Conservation (phyloP, 2,888 invertebrate genomes). For the Stenchaetothrips biformis region DNA sequence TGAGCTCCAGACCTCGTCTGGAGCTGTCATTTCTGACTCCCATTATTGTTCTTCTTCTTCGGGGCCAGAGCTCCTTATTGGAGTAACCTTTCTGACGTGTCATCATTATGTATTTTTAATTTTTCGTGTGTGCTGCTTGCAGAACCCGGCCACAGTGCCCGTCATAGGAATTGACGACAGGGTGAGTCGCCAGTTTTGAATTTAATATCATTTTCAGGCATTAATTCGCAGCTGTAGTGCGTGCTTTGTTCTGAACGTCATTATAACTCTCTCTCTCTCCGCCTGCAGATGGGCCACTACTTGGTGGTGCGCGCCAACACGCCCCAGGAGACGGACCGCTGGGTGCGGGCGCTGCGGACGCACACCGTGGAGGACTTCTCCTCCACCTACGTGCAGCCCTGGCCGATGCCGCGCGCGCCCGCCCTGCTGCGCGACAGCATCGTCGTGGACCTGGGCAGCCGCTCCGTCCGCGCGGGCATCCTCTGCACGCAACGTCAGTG, state of each 20-base stretch:
- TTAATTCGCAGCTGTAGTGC: too few relatives aligned
- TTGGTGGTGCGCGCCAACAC: neutral
- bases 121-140: neutral
- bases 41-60: too few relatives aligned
- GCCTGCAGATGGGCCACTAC: constrained; percentile 11
- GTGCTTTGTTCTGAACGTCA: neutral
- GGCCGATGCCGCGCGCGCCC: constrained; percentile 4
- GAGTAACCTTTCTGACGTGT: too few relatives aligned
- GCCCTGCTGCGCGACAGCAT: constrained; percentile 12
- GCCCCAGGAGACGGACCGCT: constrained; percentile 4
- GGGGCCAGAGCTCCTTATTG: too few relatives aligned
- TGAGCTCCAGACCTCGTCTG: too few relatives aligned
- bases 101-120: too few relatives aligned
- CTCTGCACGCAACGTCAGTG: neutral
- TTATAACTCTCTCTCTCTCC: neutral
- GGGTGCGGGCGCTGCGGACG: constrained; percentile 5
- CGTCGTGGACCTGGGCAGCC: constrained; percentile 19
- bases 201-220: too few relatives aligned
- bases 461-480: constrained; percentile 9
- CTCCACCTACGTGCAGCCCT: constrained; percentile 12
- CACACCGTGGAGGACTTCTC: constrained; percentile 16
- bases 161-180: constrained; percentile 9
- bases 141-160: neutral
- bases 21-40: too few relatives aligned
- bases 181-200: neutral